Evolutionary conservation across 2,888 invertebrate species (phyloP).

Genomic region (Iphiclides podalirius): DNA sequence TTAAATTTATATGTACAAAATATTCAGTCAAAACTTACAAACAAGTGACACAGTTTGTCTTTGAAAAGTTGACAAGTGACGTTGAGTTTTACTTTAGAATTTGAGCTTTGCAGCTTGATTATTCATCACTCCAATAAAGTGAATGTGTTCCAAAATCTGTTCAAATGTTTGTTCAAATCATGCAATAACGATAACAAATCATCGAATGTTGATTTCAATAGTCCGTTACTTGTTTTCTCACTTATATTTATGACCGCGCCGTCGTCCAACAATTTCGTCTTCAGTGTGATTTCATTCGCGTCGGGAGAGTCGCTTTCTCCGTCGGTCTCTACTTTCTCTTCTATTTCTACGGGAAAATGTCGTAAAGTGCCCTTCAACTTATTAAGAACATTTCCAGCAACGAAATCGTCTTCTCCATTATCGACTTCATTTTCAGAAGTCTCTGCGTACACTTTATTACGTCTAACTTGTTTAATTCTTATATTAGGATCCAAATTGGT

Average conservation of each 20-base stretch:
- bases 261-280: slow-evolving; percentile 48
- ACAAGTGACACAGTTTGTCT: not conserved
- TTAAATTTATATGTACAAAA: slow-evolving; percentile 14
- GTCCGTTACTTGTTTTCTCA: slow-evolving; percentile 44
- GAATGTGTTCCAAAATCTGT: slow-evolving; percentile 55
- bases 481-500: slow-evolving; percentile 38
- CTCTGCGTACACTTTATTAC: slow-evolving; percentile 21
- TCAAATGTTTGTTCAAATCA: slow-evolving; percentile 61
- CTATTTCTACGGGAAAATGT: slow-evolving; percentile 39
- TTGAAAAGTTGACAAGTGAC: too few species aligned
- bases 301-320: slow-evolving; percentile 25
- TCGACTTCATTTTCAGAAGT: slow-evolving; percentile 49
- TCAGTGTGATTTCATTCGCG: slow-evolving; percentile 39
- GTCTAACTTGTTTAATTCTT: not conserved
- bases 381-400: slow-evolving; percentile 47
- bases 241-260: slow-evolving; percentile 39
- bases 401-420: slow-evolving; percentile 38
- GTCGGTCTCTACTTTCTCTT: slow-evolving; percentile 28
- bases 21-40: slow-evolving; percentile 1
- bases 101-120: not conserved
- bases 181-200: slow-evolving; percentile 49
- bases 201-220: slow-evolving; percentile 52
- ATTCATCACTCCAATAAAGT: slow-evolving; percentile 50
- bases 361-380: slow-evolving; percentile 48
- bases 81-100: not conserved